Base-by-base conservation (phyloP, 2,113 vertebrate genomes). In the Origma solitaria region DNA sequence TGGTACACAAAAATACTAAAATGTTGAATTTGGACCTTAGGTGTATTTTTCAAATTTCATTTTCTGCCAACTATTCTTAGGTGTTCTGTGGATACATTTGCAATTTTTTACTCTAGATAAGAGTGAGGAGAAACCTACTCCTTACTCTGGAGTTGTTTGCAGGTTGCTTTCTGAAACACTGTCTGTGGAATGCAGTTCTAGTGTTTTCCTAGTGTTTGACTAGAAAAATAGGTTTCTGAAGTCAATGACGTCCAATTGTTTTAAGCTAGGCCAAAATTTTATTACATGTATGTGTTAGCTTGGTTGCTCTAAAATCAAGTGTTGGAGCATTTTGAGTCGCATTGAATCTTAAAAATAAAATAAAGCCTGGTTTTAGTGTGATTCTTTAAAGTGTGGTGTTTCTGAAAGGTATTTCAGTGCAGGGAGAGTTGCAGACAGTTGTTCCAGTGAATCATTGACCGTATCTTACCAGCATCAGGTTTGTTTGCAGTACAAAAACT, bases 11-110 rank as follows among this genome's bases (percentile, higher is more conserved):
- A 92, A 92, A 72, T 85, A 68, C 69, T 50, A 30, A 45, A 73
- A 50, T 90, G 80, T 86, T 91, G 64, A 84, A 92, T 94, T 93
- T 92, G 90, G 91, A 86, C 88, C 54, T 82, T 76, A 85, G 58
- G 50, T 70, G 17, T 30, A 31, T 66, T 83, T 93, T 92, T 65
- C 42, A 50, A 70, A 86, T 31, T 69, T 65, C 10, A 25, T 73
- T 82, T 88, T 92, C 60, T 94, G 22, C 72, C 76, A 93, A 12
- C 13, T 35, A 60, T 92, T 92, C 45, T 68, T 92, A 73, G 82
- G 53, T 90, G 28, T 86, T 82, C n/a, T 86, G 12, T 81, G 68
- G 42, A 86, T 86, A 86, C 17, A 2, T 64, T 91, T 51, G 37
- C 19, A 38, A 4, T 19, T 71, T 91, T 90, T 92, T 92, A 4